Base-by-base conservation (phyloP, 2,797 vertebrate genomes). In the Sardinella longiceps region DNA sequence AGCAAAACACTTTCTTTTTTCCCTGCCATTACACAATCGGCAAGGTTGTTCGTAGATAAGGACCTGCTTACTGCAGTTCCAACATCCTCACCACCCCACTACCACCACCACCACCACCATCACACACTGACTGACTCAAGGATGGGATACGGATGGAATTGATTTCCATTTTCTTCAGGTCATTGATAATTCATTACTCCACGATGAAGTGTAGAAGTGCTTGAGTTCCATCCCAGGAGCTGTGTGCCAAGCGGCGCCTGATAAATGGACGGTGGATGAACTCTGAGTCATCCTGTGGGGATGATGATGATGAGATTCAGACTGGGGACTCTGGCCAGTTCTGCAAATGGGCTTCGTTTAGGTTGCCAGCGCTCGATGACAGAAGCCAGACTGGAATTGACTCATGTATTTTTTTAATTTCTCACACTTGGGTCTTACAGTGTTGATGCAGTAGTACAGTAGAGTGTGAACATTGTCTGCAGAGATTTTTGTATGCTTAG, bases 101-200 rank as follows among this genome's bases (percentile, higher is more conserved):
- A n/a, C 20, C 56, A 60, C n/a, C 15, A 20, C n/a, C 25, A 70
- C 66, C 30, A 70, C 66, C 66, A 18, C 66, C 18, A 37, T 3
- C 28, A 18, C 84, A 74, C 81, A 18, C 18, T 20, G n/a, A 51
- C 63, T 56, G 23, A 77, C 9, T 18, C 81, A 77, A 30, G n/a
- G 43, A 48, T 39, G n/a, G 15, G 30, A 58, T 39, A 30, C 60
- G 80, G 39, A 53, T 25, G 74, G n/a, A 80, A 85, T 83, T 25
- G 0, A 81, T 80, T 45, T 83, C 46, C 80, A 50, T 33, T 50
- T 46, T 63, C 45, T 37, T 37, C 80, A 50, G 84, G 80, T 81
- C 74, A 60, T 43, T 81, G 77, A 83, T 82, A 77, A 82, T 77
- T 82, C 30, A 81, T n/a, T 28, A 50, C 58, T 83, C 39, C 5